phyloP scores from a whole-genome alignment of 2,113 vertebrate species.

The Arizona elegans region DNA sequence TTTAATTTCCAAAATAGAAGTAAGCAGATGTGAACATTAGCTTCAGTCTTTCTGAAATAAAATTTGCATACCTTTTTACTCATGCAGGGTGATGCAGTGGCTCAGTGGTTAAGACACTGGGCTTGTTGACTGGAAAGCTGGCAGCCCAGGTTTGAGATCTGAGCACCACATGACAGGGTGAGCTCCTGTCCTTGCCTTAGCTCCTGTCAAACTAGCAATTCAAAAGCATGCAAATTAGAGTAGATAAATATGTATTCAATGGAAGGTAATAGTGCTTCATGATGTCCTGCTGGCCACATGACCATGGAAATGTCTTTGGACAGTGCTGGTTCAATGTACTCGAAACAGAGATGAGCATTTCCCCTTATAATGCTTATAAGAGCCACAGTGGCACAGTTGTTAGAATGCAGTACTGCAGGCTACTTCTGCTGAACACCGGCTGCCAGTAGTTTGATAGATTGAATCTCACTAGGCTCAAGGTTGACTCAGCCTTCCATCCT shows the following conservation, averaged over 20 bases:
- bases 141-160: not conserved
- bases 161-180: too few relatives aligned
- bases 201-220: not conserved
- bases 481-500: too few relatives aligned
- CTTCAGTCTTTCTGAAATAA: not conserved
- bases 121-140: not conserved
- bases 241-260: not conserved
- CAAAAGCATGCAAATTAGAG: not conserved
- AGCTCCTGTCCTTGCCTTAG: too few relatives aligned
- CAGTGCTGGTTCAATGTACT: not conserved
- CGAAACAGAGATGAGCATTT: not conserved
- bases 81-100: not conserved
- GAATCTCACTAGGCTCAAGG: too few relatives aligned
- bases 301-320: not conserved
- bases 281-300: not conserved
- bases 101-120: not conserved
- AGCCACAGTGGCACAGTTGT: too few relatives aligned
- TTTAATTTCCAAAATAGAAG: not conserved
- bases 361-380: not conserved
- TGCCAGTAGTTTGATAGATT: too few relatives aligned
- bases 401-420: too few relatives aligned
- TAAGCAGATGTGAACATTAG: too few relatives aligned
- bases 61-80: not conserved
- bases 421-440: too few relatives aligned
- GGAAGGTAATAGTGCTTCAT: not conserved